A percentile compares a stretch with the other conserved stretches of the same genome.
Evolutionary conservation across 2,888 invertebrate genomes (phyloP).

Genomic region (Campoplex nolae): DNA sequence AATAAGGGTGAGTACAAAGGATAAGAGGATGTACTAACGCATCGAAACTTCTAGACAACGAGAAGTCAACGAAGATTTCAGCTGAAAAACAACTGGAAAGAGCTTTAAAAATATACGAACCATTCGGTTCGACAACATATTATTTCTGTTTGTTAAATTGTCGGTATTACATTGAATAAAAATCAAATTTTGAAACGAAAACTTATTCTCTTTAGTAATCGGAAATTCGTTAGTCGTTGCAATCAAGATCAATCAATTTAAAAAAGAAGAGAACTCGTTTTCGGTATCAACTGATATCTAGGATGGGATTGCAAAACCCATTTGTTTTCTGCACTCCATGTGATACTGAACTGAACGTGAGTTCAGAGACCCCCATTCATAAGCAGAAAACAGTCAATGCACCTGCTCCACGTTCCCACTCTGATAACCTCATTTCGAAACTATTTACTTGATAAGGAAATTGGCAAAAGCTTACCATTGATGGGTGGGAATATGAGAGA

Average conservation of each 20-base stretch:
- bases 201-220: not conserved
- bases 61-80: conserved; percentile 7
- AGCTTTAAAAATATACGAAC: not conserved
- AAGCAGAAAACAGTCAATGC: conserved; percentile 4
- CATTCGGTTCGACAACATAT: not conserved
- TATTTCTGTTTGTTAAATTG: not conserved
- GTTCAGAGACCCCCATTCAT: conserved; percentile 56
- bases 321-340: conserved; percentile 19
- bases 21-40: conserved; percentile 8
- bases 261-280: not conserved
- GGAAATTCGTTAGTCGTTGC: not conserved
- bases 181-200: not conserved
- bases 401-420: conserved; percentile 37
- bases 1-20: conserved; percentile 14
- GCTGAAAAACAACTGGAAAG: not conserved
- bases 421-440: conserved; percentile 33
- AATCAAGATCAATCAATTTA: not conserved
- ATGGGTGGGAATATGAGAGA: not conserved
- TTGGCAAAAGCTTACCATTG: conserved; percentile 11
- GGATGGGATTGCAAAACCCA: conserved; percentile 20
- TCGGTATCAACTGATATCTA: not conserved
- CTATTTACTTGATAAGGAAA: conserved; percentile 16
- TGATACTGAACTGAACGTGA: conserved; percentile 33
- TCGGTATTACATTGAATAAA: not conserved
- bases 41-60: not conserved